phyloP scores from a whole-genome alignment of 2,797 vertebrate species.

The Scolopax rusticola region DNA sequence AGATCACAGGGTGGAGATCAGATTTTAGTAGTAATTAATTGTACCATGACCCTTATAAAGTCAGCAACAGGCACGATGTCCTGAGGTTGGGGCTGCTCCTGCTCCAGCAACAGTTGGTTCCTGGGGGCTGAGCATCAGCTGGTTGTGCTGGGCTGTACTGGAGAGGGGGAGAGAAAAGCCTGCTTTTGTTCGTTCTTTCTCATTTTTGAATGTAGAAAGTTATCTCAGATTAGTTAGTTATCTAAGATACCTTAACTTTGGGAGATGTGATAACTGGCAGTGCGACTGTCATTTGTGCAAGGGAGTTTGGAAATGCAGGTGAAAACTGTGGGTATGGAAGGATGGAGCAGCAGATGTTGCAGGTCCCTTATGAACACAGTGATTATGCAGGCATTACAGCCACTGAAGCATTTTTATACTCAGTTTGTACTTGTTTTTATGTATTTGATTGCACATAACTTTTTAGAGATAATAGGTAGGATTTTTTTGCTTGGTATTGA shows the following conservation, averaged over 20 bases:
- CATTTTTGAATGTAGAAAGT: neutral
- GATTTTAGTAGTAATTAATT: neutral
- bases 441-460: neutral
- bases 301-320: neutral
- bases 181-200: neutral
- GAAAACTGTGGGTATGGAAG: neutral
- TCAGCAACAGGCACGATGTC: neutral
- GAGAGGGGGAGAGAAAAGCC: neutral
- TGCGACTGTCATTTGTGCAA: neutral
- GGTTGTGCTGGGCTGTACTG: rapidly evolving
- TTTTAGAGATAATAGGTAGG: neutral
- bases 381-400: neutral
- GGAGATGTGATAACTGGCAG: neutral
- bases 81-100: neutral
- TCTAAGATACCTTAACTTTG: neutral
- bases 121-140: neutral
- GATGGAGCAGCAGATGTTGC: neutral
- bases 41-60: neutral
- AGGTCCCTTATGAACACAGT: neutral
- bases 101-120: rapidly evolving
- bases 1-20: rapidly evolving
- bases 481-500: neutral
- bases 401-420: neutral
- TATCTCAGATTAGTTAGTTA: neutral
- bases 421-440: neutral